phyloP scores from a whole-genome alignment of 1,140 invertebrate species.

The Drosophila persimilis region DNA sequence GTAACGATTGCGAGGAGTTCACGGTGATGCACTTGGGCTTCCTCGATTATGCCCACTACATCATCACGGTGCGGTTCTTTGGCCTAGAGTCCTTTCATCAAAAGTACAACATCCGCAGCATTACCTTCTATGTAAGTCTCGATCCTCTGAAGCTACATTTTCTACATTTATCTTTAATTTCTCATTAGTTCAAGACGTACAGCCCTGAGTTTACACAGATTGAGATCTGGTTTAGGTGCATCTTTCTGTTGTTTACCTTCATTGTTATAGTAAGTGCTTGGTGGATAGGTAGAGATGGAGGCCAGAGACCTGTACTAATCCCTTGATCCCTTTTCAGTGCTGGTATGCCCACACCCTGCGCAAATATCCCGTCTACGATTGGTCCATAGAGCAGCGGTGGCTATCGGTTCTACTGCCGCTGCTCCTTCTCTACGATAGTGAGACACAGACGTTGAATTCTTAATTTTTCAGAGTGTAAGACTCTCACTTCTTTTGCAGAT shows the following conservation, averaged over 20 bases:
- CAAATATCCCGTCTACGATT: constrained; percentile 94
- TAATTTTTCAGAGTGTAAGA: too few relatives aligned
- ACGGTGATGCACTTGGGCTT: constrained; percentile 95
- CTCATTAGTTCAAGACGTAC: constrained; percentile 95
- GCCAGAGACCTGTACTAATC: constrained; percentile 53
- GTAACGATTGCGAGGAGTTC: constrained; percentile 93
- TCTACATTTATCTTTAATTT: not conserved
- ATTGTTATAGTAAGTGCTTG: constrained; percentile 90
- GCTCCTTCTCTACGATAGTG: constrained; percentile 96
- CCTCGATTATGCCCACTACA: constrained; percentile 93
- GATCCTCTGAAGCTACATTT: not conserved
- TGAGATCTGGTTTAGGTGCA: constrained; percentile 98
- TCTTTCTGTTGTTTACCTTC: constrained; percentile 95
- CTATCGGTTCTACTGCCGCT: constrained; percentile 94
- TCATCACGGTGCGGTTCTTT: constrained; percentile 92
- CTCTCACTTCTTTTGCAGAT: constrained; percentile 85
- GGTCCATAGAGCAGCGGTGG: constrained; percentile 99
- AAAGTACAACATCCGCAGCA: constrained; percentile 91
- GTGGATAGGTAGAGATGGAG: not conserved
- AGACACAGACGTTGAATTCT: constrained; percentile 56
- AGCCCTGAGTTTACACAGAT: constrained; percentile 97
- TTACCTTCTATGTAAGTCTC: constrained; percentile 93
- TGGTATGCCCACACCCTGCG: constrained; percentile 95
- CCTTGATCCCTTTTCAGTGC: constrained; percentile 86
- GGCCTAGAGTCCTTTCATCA: constrained; percentile 93